Base-by-base conservation (phyloP, 2,113 vertebrate species). In the Neolamprologus cancellatus region DNA sequence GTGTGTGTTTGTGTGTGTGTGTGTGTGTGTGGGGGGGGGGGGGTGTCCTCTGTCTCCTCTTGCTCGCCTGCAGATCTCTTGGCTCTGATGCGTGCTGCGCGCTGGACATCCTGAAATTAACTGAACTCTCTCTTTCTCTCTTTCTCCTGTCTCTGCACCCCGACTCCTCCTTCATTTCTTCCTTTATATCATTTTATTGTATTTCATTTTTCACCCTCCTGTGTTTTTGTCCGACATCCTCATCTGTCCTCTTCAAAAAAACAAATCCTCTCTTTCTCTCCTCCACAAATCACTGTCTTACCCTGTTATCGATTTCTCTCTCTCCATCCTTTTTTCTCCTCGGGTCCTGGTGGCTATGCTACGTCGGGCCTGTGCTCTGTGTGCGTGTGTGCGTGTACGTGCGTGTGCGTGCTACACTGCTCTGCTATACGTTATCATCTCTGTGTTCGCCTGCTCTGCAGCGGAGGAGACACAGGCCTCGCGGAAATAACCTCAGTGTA, bases 401-500 rank as follows among this genome's bases (percentile, higher is more conserved):
- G 86, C 82, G 79, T 66, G 69, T 52, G 87, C 15, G 87, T 30
- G 76, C 79, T 85, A 83, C 89, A 87, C 89, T 91, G 74, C 93
- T 87, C 93, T 87, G 87, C 90, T 91, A 90, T 90, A 90, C 81
- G 84, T 93, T 66, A 83, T 91, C 91, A 88, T 92, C 78, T 95
- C 84, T 95, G 92, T 94, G 92, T 93, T 93, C 93, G 91, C 86
- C 92, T 94, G 92, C 92, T 93, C 90, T 95, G 91, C 95, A 95
- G 95, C 94, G 95, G 95, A 95, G 95, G 82, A 94, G 94, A 95
- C 94, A 95, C 94, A 94, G 91, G 50, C 95, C 93, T 80, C 93
- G 94, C 4, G 94, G 95, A 93, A 94, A 94, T 95, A 95, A 95
- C 90, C 94, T 95, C 91, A 95, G 95, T 95, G 95, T 95, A 95